Percentiles rank a stretch among this genome's conserved stretches.
Conservation (phyloP, 2,113 vertebrate species). For the Crotalus helleri region DNA sequence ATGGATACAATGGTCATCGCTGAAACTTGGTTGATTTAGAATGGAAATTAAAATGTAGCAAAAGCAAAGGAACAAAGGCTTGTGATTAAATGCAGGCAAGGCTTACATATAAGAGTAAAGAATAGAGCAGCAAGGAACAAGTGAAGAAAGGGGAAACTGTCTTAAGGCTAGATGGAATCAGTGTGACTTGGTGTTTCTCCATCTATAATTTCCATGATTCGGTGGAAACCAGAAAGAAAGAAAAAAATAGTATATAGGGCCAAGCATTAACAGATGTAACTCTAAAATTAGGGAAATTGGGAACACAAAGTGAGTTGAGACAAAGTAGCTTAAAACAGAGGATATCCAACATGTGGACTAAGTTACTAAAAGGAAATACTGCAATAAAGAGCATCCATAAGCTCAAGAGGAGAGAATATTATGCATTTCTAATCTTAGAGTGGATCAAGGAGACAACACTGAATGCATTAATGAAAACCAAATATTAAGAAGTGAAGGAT, state of each 20-base stretch:
- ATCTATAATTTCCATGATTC: constrained; percentile 11
- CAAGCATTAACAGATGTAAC: constrained; percentile 12
- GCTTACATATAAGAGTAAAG: neutral
- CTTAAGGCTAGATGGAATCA: neutral
- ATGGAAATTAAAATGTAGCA: neutral
- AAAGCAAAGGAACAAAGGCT: neutral
- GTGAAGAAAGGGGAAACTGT: neutral
- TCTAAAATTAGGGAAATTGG: constrained; percentile 21
- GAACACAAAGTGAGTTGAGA: constrained; percentile 31
- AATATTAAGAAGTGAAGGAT: neutral
- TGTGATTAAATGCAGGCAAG: constrained; percentile 3
- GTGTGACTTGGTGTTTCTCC: constrained; percentile 24
- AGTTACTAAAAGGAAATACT: constrained; percentile 20
- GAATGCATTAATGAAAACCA: constrained; percentile 18
- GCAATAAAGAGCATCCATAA: constrained; percentile 8
- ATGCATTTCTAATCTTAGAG: neutral
- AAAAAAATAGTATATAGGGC: constrained; percentile 16
- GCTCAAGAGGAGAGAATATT: neutral
- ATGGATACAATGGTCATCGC: neutral
- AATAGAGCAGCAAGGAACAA: neutral
- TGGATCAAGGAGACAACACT: neutral
- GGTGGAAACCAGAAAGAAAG: constrained; percentile 18
- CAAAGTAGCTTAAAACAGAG: constrained; percentile 1
- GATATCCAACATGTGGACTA: neutral
- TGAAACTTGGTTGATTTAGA: neutral